Evolutionary conservation across 2,797 vertebrate genomes (phyloP).

Genomic region (Sebastes wilsoni): DNA sequence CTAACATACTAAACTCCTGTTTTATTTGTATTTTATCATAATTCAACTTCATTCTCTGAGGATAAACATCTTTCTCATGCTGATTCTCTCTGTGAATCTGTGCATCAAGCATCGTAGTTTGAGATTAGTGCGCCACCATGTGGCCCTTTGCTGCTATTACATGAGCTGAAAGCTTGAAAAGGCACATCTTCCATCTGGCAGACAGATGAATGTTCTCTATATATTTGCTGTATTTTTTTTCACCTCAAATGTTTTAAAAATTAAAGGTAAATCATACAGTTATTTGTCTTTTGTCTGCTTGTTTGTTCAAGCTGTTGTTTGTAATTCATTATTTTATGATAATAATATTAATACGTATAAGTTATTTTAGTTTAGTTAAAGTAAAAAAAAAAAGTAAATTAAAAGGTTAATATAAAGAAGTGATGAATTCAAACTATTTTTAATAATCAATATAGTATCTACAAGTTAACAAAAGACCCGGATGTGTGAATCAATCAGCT

Average conservation of each 20-base stretch:
- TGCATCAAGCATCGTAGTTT: constrained; percentile 11
- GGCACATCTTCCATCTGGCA: not conserved
- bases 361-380: not conserved
- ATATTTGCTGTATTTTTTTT: not conserved
- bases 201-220: not conserved
- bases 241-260: not conserved
- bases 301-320: not conserved
- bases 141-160: constrained; percentile 38
- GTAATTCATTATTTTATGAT: not conserved
- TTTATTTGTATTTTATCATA: not conserved
- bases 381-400: not conserved
- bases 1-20: not conserved
- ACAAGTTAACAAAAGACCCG: constrained; percentile 18
- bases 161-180: not conserved
- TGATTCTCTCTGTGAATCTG: not conserved
- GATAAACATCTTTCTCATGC: not conserved
- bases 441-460: not conserved
- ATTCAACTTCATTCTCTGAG: not conserved
- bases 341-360: too few relatives aligned
- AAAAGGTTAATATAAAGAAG: not conserved
- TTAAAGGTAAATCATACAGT: not conserved
- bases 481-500: constrained; percentile 59
- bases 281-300: not conserved
- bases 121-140: constrained; percentile 58
- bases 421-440: not conserved